Evolutionary conservation across 2,113 vertebrate species (phyloP), one percentile per base, ranked within the genome.

Genomic region (Sinocyclocheilus anophthalmus): DNA sequence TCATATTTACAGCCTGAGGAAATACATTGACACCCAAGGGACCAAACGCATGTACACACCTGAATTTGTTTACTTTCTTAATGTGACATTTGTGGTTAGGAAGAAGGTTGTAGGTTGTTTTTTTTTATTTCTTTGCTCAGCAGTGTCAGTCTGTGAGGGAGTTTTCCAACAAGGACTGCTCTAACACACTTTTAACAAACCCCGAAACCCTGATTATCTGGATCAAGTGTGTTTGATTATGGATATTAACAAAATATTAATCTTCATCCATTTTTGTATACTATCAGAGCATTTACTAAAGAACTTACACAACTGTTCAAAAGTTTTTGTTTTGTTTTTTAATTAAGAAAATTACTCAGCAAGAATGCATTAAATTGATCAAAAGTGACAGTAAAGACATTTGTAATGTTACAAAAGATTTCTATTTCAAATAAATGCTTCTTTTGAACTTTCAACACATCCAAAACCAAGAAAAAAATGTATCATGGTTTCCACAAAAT

Each of bases 1-100:
- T 81, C 57, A 81, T 26, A 42, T 45, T 81, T 45, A 63, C 6
- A 81, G 37, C n/a, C 57, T 81, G 33, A 26, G 59, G 78, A 65
- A 81, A 65, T n/a, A n/a, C 11, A 45, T 13, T 12, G 22, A 24
- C 3, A 48, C 24, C 61, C n/a, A 50, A 42, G 26, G 76, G 48
- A 77, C 14, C 2, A 63, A 42, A 63, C 57, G 42, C 33, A 80
- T 8, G 63, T 5, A 63, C 78, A 48, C 6, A 24, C 20, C 20
- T 61, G 33, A 61, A 42, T 80, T 24, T 24, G 22, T 39, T 61
- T 80, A 39, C 3, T 14, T 37, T 20, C 55, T 22, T 78, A 78
- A 77, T 75, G 42, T 76, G n/a, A 76, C 72, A 48, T n/a, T 45
- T 76, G 72, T 16, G 42, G n/a, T 76, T 26, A 16, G 42, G 22